phyloP scores from a whole-genome alignment of 2,113 vertebrate species.

The Ictalurus furcatus region DNA sequence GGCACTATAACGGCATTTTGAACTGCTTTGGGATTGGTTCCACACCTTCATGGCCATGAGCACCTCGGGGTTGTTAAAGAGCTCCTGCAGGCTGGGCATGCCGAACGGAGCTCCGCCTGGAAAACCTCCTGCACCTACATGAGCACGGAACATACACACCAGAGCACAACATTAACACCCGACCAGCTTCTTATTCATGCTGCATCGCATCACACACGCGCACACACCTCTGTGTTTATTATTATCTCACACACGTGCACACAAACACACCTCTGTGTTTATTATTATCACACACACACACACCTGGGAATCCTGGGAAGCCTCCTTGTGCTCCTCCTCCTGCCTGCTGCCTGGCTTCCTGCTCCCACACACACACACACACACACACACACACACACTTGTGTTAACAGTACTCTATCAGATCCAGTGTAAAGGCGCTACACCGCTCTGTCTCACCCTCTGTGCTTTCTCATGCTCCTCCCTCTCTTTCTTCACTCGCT shows the following conservation, averaged over 20 bases:
- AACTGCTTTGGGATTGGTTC: not conserved
- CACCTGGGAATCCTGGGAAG: constrained; percentile 92
- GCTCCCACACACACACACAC: constrained; percentile 73
- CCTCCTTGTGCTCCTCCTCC: constrained; percentile 74
- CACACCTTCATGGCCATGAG: constrained; percentile 94
- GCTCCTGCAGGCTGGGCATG: constrained; percentile 89
- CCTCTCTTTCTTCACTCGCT: constrained; percentile 89
- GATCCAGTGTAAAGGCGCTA: not conserved
- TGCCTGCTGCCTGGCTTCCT: constrained; percentile 83
- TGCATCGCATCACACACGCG: not conserved
- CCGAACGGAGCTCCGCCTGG: constrained; percentile 62
- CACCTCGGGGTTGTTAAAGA: constrained; percentile 94
- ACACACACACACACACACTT: not conserved
- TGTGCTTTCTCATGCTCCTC: constrained; percentile 91
- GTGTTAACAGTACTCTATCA: not conserved
- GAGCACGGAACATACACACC: not conserved
- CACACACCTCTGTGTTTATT: not conserved
- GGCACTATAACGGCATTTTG: not conserved
- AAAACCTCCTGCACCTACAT: constrained; percentile 64
- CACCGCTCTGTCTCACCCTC: constrained; percentile 71
- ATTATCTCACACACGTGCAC: not conserved
- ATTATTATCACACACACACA: not conserved
- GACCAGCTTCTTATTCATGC: not conserved
- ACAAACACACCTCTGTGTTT: not conserved
- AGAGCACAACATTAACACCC: not conserved